Base-by-base conservation (phyloP, 2,888 invertebrate species). In the Ectobius pallidus region DNA sequence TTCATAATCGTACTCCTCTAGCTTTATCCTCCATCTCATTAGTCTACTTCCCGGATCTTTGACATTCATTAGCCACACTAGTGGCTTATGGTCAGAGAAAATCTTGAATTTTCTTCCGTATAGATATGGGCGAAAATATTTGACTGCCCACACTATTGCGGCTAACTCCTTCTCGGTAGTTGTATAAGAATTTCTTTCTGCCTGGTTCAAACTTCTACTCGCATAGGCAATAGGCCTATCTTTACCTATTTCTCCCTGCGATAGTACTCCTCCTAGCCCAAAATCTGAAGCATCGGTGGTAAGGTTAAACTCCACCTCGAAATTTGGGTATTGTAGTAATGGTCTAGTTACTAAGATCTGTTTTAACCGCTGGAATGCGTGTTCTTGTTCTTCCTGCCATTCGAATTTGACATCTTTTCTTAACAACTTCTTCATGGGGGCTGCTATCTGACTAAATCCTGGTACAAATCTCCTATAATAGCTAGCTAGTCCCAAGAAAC, bases 121-220 rank as follows among this genome's bases (percentile, higher is more conserved):
- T 2, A 83, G 67, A 70, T 82, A 83, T 3, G 82, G 80, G 39
- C 81, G 25, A 73, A 82, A 83, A 73, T 81, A 77, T 76, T 81
- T 79, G 0, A 76, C 73, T 9, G 75, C 76, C 79, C 80, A 82
- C 3, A 82, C 77, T 11, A 83, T 81, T 0, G 81, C 80, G 65
- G 83, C 69, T 1, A 82, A 71, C 77, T 83, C 82, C 58, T 78
- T 78, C 77, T 84, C 82, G 1, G 77, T 34, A 6, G 34, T 34
- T 6, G 7, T 34, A 11, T 34, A 34, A n/a, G n/a, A n/a, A 34
- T 34, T 34, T 11, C 11, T 34, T 34, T 34, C 34, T 7, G 34
- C 34, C 7, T 11, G 6, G 11, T 34, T 34, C 11, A 34, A 34
- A 34, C 34, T 34, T 34, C 34, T 34, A 11, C 34, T 34, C 6